These are phyloP conservation scores for Percopsis omiscomaycus DNA, from an alignment of 2,797 vertebrate genomes.

Conservation along the genomic window DNA sequence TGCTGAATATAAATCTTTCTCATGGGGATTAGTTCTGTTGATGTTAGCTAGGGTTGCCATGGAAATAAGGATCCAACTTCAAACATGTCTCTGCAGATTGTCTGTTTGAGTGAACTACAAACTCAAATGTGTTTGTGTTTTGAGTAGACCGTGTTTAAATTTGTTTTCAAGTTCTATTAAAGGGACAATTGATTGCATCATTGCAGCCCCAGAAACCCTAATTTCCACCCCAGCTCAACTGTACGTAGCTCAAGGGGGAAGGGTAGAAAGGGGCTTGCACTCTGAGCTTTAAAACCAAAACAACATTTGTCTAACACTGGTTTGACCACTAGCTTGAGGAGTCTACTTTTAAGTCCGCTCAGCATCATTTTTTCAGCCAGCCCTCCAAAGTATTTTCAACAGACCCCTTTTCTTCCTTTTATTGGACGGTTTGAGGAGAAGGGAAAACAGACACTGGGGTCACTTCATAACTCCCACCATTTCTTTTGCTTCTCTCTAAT, in stretches of 20 bases:
- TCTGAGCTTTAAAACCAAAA: no score
- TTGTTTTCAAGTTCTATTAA: conserved; percentile 8
- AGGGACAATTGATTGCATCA: no score
- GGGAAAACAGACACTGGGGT: conserved; percentile 79
- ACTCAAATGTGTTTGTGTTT: conserved; percentile 6
- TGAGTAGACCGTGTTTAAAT: conserved; percentile 32
- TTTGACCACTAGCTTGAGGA: no score
- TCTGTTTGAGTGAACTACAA: conserved; percentile 14
- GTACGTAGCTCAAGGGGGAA: no score
- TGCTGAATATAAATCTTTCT: conserved; percentile 83
- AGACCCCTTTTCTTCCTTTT: conserved; percentile 65
- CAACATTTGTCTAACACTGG: no score
- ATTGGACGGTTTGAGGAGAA: conserved; percentile 72
- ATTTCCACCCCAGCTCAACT: no score
- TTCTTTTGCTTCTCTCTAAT: conserved; percentile 66
- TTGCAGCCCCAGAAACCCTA: no score
- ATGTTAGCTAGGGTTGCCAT: conserved; percentile 82
- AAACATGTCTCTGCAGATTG: conserved; percentile 29
- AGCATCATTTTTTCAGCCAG: no score
- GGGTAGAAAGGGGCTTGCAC: no score
- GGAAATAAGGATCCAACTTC: conserved; percentile 75
- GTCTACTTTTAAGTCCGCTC: no score
- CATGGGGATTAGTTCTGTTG: conserved; percentile 75
- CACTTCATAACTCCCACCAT: conserved; percentile 71
- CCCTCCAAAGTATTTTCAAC: conserved; percentile 31